A percentile compares a stretch with the other conserved stretches of the same genome.
Conservation (phyloP, 2,113 vertebrate genomes). For the Xiphophorus maculatus region DNA sequence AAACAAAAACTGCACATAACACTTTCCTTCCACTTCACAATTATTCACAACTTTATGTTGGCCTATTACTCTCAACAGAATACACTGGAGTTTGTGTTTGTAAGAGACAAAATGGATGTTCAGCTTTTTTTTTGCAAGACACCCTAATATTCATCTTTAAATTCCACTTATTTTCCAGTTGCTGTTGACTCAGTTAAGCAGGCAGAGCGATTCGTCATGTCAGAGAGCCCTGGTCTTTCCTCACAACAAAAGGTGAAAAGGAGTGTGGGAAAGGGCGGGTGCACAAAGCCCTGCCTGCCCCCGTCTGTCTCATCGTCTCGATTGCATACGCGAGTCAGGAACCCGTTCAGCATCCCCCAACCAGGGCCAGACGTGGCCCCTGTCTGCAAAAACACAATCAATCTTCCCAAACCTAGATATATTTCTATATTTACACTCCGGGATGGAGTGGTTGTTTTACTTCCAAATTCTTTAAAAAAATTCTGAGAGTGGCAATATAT, state of each 20-base stretch:
- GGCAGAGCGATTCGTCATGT: slow-evolving; percentile 78
- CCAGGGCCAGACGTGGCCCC: slow-evolving; percentile 32
- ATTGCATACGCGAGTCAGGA: slow-evolving; percentile 47
- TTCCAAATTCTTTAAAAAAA: slow-evolving; percentile 10
- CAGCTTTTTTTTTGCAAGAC: not conserved
- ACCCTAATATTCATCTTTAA: slow-evolving; percentile 14
- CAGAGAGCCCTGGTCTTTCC: slow-evolving; percentile 66
- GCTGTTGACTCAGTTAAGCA: slow-evolving; percentile 51
- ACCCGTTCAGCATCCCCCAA: slow-evolving; percentile 54
- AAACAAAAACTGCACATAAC: no score
- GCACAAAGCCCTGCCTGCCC: slow-evolving; percentile 77
- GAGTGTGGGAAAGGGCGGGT: slow-evolving; percentile 81
- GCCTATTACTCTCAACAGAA: no score
- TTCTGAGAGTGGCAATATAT: slow-evolving; percentile 30
- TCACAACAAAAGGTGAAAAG: slow-evolving; percentile 78
- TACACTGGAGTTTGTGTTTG: no score
- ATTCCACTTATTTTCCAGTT: slow-evolving; percentile 34
- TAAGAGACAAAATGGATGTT: not conserved
- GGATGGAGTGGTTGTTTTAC: slow-evolving; percentile 1
- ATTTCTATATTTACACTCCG: not conserved
- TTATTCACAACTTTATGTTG: no score
- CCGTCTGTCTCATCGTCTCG: slow-evolving; percentile 66
- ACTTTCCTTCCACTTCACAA: no score
- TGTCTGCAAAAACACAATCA: slow-evolving; percentile 39
- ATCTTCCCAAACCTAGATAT: slow-evolving; percentile 15